Base-by-base conservation (phyloP, 2,888 invertebrate genomes). In the Pandemis corylana region DNA sequence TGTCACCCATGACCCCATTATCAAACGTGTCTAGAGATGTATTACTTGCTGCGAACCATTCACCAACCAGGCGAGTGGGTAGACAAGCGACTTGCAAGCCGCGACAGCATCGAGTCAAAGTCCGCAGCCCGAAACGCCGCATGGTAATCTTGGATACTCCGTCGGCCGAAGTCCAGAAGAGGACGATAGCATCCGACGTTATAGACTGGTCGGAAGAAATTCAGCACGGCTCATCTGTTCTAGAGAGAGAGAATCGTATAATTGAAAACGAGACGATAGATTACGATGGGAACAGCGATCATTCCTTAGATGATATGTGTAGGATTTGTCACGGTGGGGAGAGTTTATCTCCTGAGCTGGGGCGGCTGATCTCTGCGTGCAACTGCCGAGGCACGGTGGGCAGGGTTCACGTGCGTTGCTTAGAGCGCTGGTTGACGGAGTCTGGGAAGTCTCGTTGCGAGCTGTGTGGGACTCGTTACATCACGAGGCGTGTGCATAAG, bases 391-490 rank as follows among this genome's bases (percentile, higher is more conserved):
- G 97, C 0, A 96, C 96, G 2, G 96, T 97, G 78, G 97, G 97
- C 0, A 94, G 96, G 71, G 96, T 97, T 12, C 97, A 97, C 87
- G 95, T 96, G 2, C 95, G 95, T 75, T 97, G 97, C 84, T 89
- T 97, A 80, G 97, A 97, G 88, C 95, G 95, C 69, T 97, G 97
- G 97, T 90, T 97, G 56, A 96, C 96, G 2, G 96, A 97, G 84
- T 96, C 96, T 1, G 96, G 97, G 46, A 95, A 96, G 76, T 96
- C 95, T 9, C 92, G 93, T 49, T 97, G 97, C 84, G 97, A 97
- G 85, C 93, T 97, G 28, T 97, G 97, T 86, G 96, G 96, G 28
- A 95, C 96, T 65, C 89, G 94, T 68, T 97, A 96, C 82, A 87
- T 93, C n/a, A 96, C 96, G 0, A 93, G 95, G 80, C 95, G 96